Conservation (phyloP, 2,888 invertebrate genomes). For the Phaonia tiefii region DNA sequence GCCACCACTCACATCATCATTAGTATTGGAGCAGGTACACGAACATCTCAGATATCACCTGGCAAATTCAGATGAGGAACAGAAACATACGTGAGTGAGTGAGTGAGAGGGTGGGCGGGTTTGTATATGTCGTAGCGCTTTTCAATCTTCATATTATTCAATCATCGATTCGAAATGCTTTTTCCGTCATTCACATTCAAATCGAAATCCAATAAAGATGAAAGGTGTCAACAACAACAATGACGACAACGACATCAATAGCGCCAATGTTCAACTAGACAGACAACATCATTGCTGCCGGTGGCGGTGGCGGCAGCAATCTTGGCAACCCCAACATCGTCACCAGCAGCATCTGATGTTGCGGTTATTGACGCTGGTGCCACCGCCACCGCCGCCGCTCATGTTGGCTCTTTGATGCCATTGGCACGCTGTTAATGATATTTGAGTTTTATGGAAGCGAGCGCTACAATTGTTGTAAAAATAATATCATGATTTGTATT, state of each 20-base stretch:
- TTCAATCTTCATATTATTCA: slow-evolving; percentile 30
- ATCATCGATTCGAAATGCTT: slow-evolving; percentile 36
- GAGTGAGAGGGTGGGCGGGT: not conserved
- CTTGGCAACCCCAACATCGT: too few species aligned
- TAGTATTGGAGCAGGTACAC: slow-evolving; percentile 14
- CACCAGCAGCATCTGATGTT: not conserved
- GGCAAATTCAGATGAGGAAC: too few species aligned
- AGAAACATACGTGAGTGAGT: not conserved
- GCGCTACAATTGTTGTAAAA: slow-evolving; percentile 5
- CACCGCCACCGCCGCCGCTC: not conserved
- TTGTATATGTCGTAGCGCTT: slow-evolving; percentile 11
- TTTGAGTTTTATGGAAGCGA: not conserved
- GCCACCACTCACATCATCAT: slow-evolving; percentile 21
- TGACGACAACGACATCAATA: not conserved
- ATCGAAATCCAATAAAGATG: slow-evolving; percentile 30
- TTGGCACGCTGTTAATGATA: not conserved
- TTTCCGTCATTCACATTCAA: slow-evolving; percentile 41
- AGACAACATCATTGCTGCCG: slow-evolving; percentile 4
- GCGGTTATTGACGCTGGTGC: slow-evolving; percentile 10
- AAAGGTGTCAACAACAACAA: slow-evolving; percentile 31
- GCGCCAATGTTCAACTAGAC: not conserved
- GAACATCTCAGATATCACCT: too few species aligned
- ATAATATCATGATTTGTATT: slow-evolving; percentile 5
- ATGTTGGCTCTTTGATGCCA: not conserved
- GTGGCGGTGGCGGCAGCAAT: not conserved